Conservation (phyloP, 2,888 invertebrate species). For the Drosophila trichaetosa region DNA sequence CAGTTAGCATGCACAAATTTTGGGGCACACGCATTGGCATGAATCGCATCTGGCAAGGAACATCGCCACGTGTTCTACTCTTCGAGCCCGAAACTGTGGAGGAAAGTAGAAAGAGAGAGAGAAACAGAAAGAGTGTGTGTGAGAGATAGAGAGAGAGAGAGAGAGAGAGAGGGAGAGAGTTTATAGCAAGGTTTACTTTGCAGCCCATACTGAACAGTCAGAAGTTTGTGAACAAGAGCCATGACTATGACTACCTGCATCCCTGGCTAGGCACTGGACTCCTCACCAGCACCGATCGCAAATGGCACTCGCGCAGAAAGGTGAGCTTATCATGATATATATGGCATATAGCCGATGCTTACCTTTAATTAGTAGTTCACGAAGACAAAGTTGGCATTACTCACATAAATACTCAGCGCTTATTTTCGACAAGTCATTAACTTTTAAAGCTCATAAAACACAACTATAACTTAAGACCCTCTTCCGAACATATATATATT, state of each 20-base stretch:
- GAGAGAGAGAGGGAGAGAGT: not conserved
- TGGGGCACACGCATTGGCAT: conserved; percentile 86
- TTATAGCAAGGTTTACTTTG: not conserved
- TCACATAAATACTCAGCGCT: not conserved
- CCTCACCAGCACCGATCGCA: conserved; percentile 86
- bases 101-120: conserved; percentile 68
- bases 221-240: conserved; percentile 87
- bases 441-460: not conserved
- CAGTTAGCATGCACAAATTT: conserved; percentile 85
- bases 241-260: conserved; percentile 86
- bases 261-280: conserved; percentile 88
- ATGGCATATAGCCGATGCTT: not conserved
- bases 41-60: conserved; percentile 86
- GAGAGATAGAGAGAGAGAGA: not conserved
- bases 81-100: conserved; percentile 86
- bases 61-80: conserved; percentile 85
- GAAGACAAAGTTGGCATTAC: not conserved
- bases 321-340: conserved; percentile 55
- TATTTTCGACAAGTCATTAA: not conserved
- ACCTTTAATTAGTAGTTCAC: not conserved
- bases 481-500: not conserved
- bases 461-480: not conserved
- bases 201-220: conserved; percentile 87
- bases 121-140: too few relatives aligned
- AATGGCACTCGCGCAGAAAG: conserved; percentile 88